Percentiles rank a stretch among this genome's conserved stretches.
Conservation (phyloP, 2,888 invertebrate genomes). For the Melanostoma scalare region DNA sequence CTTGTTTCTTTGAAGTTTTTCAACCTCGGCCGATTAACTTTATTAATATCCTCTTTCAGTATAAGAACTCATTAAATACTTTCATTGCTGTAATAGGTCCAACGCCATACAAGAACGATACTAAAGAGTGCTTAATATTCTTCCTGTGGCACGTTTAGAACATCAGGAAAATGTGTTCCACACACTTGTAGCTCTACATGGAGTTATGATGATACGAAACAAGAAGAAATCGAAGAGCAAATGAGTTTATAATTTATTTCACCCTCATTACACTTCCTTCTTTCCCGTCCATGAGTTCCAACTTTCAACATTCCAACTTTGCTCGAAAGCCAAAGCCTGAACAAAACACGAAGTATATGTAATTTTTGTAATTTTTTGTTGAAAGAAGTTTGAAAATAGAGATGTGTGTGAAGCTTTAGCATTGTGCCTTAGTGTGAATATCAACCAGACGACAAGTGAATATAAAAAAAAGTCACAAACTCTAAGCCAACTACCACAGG, state of each 20-base stretch:
- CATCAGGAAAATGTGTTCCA: constrained; percentile 65
- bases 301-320: too few relatives aligned
- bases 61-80: constrained; percentile 66
- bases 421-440: constrained; percentile 5
- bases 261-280: too few relatives aligned
- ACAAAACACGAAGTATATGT: too few relatives aligned
- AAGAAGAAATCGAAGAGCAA: constrained; percentile 1
- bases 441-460: not conserved
- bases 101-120: not conserved
- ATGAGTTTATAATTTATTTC: not conserved
- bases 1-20: not conserved
- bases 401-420: not conserved
- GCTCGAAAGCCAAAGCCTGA: too few relatives aligned
- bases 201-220: constrained; percentile 13
- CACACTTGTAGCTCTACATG: constrained; percentile 61
- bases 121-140: too few relatives aligned
- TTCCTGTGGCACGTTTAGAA: constrained; percentile 43
- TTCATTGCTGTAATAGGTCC: constrained; percentile 61
- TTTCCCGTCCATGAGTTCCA: too few relatives aligned
- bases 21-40: constrained; percentile 6
- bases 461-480: constrained; percentile 27
- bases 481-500: constrained; percentile 31
- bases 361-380: not conserved
- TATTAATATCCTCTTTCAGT: constrained; percentile 36
- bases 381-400: not conserved